Percentiles rank a stretch among this genome's conserved stretches.
Conservation (phyloP, 2,888 invertebrate species). For the Pterobdella sp. region DNA sequence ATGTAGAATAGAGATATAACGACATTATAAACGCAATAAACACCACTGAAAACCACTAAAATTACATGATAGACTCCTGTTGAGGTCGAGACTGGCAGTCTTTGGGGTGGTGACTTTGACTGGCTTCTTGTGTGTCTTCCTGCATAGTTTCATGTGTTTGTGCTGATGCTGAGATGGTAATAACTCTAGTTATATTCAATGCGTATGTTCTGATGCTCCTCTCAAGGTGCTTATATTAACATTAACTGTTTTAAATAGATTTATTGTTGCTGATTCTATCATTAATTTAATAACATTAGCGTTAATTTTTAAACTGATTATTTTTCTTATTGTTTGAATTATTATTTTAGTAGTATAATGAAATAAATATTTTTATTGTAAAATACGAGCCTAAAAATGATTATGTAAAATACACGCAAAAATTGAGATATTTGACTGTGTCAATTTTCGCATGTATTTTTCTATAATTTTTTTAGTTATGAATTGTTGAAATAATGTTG, state of each 20-base stretch:
- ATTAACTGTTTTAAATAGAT: neutral
- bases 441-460: no score
- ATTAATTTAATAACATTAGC: neutral
- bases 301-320: neutral
- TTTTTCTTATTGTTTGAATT: neutral
- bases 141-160: neutral
- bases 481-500: no score
- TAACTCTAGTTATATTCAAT: no score
- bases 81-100: conserved; percentile 10
- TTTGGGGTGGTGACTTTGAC: neutral
- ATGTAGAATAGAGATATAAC: neutral
- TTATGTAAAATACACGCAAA: no score
- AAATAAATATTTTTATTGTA: no score
- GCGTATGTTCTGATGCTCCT: no score
- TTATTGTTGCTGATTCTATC: neutral
- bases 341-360: neutral
- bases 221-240: no score
- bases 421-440: no score
- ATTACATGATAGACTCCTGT: conserved; percentile 21
- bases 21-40: neutral
- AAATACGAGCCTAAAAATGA: no score
- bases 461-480: no score
- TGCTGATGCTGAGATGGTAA: neutral
- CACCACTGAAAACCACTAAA: neutral
- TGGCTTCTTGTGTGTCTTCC: conserved; percentile 12